Evolutionary conservation across 92 coral and sea anemone genomes (phyloP).

Genomic region (Phymanthus crucifer): DNA sequence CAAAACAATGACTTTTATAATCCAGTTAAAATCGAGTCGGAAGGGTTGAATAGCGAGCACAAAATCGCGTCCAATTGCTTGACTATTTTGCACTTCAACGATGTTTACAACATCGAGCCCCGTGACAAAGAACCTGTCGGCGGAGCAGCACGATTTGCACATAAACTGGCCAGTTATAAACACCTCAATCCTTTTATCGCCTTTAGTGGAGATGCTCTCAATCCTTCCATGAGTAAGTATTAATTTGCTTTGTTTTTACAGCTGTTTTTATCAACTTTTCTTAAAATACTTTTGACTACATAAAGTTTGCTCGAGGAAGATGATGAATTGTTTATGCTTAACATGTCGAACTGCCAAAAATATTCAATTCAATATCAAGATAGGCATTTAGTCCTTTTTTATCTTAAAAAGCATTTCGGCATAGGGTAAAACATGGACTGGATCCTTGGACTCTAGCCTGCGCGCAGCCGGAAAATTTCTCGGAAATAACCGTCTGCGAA

Average conservation of each 20-base stretch:
- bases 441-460: too few relatives aligned
- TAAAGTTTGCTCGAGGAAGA: too few relatives aligned
- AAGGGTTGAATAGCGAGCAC: neutral
- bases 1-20: neutral
- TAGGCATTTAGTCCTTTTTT: too few relatives aligned
- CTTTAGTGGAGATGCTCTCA: slow-evolving; percentile 96
- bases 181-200: slow-evolving; percentile 77
- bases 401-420: too few relatives aligned
- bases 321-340: too few relatives aligned
- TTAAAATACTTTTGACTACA: neutral
- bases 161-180: slow-evolving; percentile 80
- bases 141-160: slow-evolving; percentile 97
- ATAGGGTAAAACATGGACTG: too few relatives aligned
- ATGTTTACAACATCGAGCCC: slow-evolving; percentile 97
- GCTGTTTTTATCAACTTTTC: neutral
- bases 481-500: too few relatives aligned
- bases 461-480: too few relatives aligned
- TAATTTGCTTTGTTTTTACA: neutral
- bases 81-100: slow-evolving; percentile 94
- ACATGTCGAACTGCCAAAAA: too few relatives aligned
- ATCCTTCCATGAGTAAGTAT: slow-evolving; percentile 96
- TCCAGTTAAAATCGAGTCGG: neutral
- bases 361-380: too few relatives aligned
- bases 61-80: slow-evolving; percentile 17
- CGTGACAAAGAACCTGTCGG: slow-evolving; percentile 97